Evolutionary conservation across 2,888 invertebrate species (phyloP).

Genomic region (Lomographa bimaculata): DNA sequence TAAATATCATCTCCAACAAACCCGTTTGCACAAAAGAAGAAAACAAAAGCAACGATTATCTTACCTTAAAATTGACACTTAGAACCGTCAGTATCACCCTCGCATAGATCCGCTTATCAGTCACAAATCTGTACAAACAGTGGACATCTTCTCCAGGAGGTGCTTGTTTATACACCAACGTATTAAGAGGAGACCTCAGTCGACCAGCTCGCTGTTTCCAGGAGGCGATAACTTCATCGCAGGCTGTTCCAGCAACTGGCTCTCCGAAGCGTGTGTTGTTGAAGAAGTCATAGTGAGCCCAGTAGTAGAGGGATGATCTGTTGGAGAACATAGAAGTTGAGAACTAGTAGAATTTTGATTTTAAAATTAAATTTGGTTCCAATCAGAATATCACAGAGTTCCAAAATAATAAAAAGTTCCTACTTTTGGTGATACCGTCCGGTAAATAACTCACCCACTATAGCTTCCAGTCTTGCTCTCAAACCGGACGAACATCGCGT

Average conservation of each 20-base stretch:
- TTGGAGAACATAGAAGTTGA: constrained; percentile 11
- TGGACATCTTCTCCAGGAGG: constrained; percentile 89
- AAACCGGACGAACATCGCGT: constrained; percentile 93
- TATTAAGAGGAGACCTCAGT: constrained; percentile 92
- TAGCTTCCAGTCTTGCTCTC: constrained; percentile 97
- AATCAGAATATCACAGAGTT: too few relatives aligned
- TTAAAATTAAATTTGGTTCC: too few relatives aligned
- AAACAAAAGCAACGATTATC: too few relatives aligned
- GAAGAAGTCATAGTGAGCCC: constrained; percentile 97
- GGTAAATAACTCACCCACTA: constrained; percentile 86
- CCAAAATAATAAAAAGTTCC: too few relatives aligned
- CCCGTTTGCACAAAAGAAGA: too few relatives aligned
- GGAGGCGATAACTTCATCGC: constrained; percentile 94
- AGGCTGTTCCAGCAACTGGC: constrained; percentile 90
- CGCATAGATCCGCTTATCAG: constrained; percentile 91
- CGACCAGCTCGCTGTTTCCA: constrained; percentile 91
- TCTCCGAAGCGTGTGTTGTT: constrained; percentile 95
- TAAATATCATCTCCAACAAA: too few relatives aligned
- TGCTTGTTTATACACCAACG: constrained; percentile 92
- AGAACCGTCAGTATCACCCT: constrained; percentile 90
- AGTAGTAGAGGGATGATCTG: constrained; percentile 95
- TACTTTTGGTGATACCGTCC: too few relatives aligned
- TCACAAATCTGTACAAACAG: constrained; percentile 92
- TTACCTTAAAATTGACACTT: constrained; percentile 92
- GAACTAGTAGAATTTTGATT: too few relatives aligned